Evolutionary conservation across 1,140 invertebrate species (phyloP).

Genomic region (Ectropis grisescens): DNA sequence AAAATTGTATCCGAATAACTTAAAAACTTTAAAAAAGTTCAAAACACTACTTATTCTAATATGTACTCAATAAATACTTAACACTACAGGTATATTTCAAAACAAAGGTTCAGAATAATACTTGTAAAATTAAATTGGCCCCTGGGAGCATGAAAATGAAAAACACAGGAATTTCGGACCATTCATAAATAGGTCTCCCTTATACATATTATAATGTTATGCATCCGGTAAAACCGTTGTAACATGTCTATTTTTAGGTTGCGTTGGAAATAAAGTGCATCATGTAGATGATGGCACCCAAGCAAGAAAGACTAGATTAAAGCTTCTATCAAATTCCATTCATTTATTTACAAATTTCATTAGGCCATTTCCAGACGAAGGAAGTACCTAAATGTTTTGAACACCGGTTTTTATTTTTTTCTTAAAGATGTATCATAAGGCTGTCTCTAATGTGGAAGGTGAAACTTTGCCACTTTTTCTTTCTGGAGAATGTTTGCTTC

Average conservation of each 20-base stretch:
- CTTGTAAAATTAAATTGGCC: constrained; percentile 53
- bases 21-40: constrained; percentile 61
- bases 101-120: constrained; percentile 25
- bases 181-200: no score
- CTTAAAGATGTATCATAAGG: constrained; percentile 64
- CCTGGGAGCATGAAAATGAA: constrained; percentile 46
- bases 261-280: no score
- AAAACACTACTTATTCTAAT: constrained; percentile 46
- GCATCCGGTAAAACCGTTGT: no score
- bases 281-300: constrained; percentile 57
- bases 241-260: no score
- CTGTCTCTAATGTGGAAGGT: constrained; percentile 72
- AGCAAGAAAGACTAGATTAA: constrained; percentile 66
- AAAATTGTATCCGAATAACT: constrained; percentile 61
- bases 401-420: constrained; percentile 22
- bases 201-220: no score
- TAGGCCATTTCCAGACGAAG: no score
- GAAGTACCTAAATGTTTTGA: constrained; percentile 23
- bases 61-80: constrained; percentile 66
- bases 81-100: constrained; percentile 40
- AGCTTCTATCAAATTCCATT: constrained; percentile 62
- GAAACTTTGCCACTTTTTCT: constrained; percentile 33
- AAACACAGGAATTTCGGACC: no score
- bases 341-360: no score
- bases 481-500: constrained; percentile 45